Percentiles rank a stretch among this genome's conserved stretches.
Evolutionary conservation across 30 jellyfish, hydroid and myxozoan species (phyloP).

Genomic region (Aurelia sp.): DNA sequence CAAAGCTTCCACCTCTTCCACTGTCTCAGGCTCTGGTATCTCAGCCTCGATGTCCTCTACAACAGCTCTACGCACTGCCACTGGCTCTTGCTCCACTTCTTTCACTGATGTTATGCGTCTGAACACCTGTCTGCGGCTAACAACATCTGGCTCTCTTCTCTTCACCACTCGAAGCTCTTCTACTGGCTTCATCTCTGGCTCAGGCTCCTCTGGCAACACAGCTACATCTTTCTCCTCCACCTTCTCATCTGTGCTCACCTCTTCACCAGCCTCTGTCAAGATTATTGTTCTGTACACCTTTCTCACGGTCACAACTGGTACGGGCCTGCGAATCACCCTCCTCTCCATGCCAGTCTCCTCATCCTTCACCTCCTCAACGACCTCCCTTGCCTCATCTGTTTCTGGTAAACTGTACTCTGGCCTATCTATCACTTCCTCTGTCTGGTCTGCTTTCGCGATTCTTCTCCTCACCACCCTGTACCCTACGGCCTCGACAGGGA

Average conservation of each 20-base stretch:
- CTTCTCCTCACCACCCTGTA: slow-evolving; percentile 52
- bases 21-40: background rate
- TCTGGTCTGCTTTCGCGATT: slow-evolving; percentile 53
- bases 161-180: slow-evolving; percentile 44
- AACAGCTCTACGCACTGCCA: slow-evolving; percentile 8
- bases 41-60: slow-evolving; percentile 15
- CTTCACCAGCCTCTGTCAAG: slow-evolving; percentile 51
- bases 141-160: slow-evolving; percentile 27
- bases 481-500: slow-evolving; percentile 53
- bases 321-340: slow-evolving; percentile 77
- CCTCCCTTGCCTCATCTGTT: slow-evolving; percentile 49
- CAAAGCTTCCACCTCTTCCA: background rate
- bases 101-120: slow-evolving; percentile 2
- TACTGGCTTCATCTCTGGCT: slow-evolving; percentile 12
- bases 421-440: slow-evolving; percentile 37
- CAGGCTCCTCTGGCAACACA: slow-evolving; percentile 1
- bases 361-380: slow-evolving; percentile 59
- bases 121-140: slow-evolving; percentile 26
- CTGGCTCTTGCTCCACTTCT: slow-evolving; percentile 34
- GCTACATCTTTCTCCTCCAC: background rate
- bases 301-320: slow-evolving; percentile 87
- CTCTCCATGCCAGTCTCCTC: slow-evolving; percentile 60
- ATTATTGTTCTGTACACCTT: slow-evolving; percentile 79
- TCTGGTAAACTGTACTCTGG: slow-evolving; percentile 76
- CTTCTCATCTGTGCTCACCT: slow-evolving; percentile 30